Conservation (phyloP, 2,113 vertebrate species). For the Notechis scutatus region DNA sequence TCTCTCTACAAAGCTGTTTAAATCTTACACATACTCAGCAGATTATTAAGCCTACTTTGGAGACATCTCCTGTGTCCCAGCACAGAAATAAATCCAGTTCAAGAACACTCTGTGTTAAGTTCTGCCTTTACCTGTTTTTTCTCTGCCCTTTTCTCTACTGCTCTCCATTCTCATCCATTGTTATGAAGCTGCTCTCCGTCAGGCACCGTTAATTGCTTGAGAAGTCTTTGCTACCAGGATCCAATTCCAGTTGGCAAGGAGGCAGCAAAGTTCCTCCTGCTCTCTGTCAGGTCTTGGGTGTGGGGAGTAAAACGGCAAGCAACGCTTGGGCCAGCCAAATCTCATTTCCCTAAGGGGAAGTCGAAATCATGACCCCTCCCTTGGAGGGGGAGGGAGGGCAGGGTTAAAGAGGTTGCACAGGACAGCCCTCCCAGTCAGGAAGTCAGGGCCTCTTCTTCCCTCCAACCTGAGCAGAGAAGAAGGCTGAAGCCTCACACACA, state of each 20-base stretch:
- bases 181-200: neutral
- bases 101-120: neutral
- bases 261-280: neutral
- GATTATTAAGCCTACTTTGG: neutral
- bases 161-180: neutral
- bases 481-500: neutral
- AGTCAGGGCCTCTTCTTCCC: neutral
- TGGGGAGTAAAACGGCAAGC: neutral
- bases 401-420: slow-evolving; percentile 19
- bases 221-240: neutral
- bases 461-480: neutral
- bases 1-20: neutral
- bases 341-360: neutral
- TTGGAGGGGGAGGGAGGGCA: slow-evolving; percentile 9
- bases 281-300: neutral
- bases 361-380: slow-evolving; percentile 6
- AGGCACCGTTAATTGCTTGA: neutral
- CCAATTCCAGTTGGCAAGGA: neutral
- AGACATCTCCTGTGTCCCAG: neutral
- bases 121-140: neutral
- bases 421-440: slow-evolving; percentile 10
- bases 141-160: neutral
- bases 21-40: neutral
- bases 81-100: neutral
- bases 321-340: neutral